Evolutionary conservation across 2,888 invertebrate genomes (phyloP).

Genomic region (Oscheius sp.): DNA sequence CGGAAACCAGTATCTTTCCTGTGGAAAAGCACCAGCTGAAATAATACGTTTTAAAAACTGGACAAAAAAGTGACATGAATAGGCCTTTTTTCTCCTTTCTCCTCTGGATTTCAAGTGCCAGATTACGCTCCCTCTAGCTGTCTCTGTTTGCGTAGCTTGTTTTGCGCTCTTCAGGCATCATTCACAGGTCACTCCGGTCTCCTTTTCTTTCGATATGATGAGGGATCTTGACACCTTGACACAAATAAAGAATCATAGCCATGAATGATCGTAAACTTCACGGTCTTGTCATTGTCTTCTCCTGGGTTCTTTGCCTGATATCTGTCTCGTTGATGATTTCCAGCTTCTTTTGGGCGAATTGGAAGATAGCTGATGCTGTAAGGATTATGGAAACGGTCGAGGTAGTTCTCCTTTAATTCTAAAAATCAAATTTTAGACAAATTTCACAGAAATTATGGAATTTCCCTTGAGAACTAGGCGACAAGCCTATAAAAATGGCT

Average conservation of each 20-base stretch:
- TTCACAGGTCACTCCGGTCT: constrained; percentile 30
- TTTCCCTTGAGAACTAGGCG: not conserved
- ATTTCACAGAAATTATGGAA: not conserved
- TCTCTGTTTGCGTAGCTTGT: constrained; percentile 27
- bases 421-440: not conserved
- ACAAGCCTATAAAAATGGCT: not conserved
- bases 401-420: not conserved
- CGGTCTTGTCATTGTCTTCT: not conserved
- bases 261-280: not conserved
- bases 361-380: not conserved
- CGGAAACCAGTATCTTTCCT: no score
- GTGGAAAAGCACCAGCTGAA: no score
- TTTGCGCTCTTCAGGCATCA: constrained; percentile 25
- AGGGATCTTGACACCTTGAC: not conserved
- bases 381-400: not conserved
- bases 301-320: not conserved
- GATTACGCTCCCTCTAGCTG: not conserved
- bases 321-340: not conserved
- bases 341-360: not conserved
- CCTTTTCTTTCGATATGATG: not conserved
- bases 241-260: not conserved
- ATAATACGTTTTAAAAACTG: no score
- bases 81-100: no score
- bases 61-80: no score
- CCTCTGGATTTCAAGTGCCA: no score